Percentiles rank a stretch among this genome's conserved stretches.
Evolutionary conservation across 1,140 invertebrate species (phyloP).

Genomic region (Eurosta solidaginis): DNA sequence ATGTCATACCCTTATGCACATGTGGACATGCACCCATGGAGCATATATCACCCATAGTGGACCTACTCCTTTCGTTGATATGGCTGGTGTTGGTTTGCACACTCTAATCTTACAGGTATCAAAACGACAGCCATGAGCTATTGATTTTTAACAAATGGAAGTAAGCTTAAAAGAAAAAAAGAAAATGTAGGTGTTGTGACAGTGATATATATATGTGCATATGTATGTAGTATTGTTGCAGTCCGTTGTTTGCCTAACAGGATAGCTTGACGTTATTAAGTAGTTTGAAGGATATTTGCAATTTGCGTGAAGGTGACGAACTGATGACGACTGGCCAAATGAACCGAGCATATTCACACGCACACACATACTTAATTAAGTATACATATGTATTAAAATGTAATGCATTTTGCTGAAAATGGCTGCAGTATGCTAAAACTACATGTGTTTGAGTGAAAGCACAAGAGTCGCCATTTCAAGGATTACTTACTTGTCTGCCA

Average conservation of each 20-base stretch:
- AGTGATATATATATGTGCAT: background rate
- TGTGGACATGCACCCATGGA: too few relatives aligned
- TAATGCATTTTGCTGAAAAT: too few relatives aligned
- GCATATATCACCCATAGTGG: too few relatives aligned
- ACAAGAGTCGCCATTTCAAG: background rate
- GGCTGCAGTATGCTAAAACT: background rate
- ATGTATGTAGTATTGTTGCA: background rate
- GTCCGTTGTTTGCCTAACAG: background rate
- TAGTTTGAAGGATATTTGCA: constrained; percentile 23
- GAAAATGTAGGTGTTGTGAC: background rate
- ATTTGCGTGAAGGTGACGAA: constrained; percentile 28
- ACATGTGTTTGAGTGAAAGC: constrained; percentile 15
- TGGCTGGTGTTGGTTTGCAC: background rate
- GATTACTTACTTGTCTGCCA: background rate
- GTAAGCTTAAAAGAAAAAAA: background rate
- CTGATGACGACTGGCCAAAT: constrained; percentile 7
- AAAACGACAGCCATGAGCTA: background rate
- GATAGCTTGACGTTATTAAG: constrained; percentile 3
- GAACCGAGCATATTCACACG: background rate
- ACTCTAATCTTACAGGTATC: background rate
- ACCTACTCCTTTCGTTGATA: too few relatives aligned
- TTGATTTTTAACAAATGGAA: constrained; percentile 20
- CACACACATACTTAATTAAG: background rate
- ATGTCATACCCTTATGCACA: too few relatives aligned
- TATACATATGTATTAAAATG: background rate